Base-by-base conservation (phyloP, 2,797 vertebrate species). In the Neosilurus hyrtlii region DNA sequence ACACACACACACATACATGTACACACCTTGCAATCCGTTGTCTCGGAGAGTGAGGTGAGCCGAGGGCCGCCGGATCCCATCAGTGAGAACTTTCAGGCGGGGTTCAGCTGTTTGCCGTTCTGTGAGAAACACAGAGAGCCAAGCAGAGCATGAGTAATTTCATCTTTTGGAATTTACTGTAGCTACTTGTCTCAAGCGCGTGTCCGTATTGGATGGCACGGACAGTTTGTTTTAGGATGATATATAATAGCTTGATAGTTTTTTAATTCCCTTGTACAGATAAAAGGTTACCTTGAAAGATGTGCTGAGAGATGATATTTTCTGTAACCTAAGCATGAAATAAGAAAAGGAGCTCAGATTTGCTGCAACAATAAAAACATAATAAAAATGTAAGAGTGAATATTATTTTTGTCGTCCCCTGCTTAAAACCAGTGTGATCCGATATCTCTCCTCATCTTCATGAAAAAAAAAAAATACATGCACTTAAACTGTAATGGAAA, bases 31-130 rank as follows among this genome's bases (percentile, higher is more conserved):
- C 67, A 90, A 82, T 86, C 89, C 87, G 84, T 89, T 88, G 88
- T 95, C 94, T 88, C 92, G 85, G 59, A 95, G 93, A 70, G 94
- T 95, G 86, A 97, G 91, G 83, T 96, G 96, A 56, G 95, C 95
- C 0, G 96, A 96, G 0, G 96, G 94, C 79, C 94, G 93, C 86
- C 94, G 89, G 0, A 88, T 84, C 66, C 84, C 66, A 16, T 84
- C 92, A 90, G 90, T 90, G 86, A 89, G 78, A 65, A 91, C 90
- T 86, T 93, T 94, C 78, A 89, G 57, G 10, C 86, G 91, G 56
- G 94, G 92, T 89, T 93, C 91, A 12, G 91, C 91, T 79, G 92
- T 93, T 1, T 92, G 91, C 81, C 84, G 85, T 80, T 93, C 94
- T 95, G 85, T 35, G 43, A 74, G 76, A 84, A 43, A 78, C 59